phyloP scores from a whole-genome alignment of 30 jellyfish, hydroid and myxozoan genomes.

The Turritopsis rubra region DNA sequence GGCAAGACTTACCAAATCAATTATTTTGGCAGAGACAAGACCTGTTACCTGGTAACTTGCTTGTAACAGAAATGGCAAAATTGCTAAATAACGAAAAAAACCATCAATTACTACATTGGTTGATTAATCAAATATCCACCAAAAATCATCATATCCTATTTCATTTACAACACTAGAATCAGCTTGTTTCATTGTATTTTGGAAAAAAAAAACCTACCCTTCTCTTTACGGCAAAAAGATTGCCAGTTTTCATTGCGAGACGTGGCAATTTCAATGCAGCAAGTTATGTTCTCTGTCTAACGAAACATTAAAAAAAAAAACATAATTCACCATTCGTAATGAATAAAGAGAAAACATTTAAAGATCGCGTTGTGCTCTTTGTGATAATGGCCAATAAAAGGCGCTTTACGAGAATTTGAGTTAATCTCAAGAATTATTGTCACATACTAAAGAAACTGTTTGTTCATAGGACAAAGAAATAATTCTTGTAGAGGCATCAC shows the following conservation, averaged over 20 bases:
- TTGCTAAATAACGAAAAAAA: conserved; percentile 35
- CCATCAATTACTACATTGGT: not conserved
- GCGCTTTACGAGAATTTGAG: not conserved
- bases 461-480: conserved; percentile 51
- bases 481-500: conserved; percentile 28
- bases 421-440: not conserved
- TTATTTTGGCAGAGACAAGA: conserved; percentile 61
- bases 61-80: conserved; percentile 75
- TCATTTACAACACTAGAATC: too few species aligned
- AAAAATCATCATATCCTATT: not conserved
- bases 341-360: too few species aligned
- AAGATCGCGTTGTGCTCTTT: too few species aligned
- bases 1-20: conserved; percentile 69
- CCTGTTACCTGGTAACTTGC: conserved; percentile 78
- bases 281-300: conserved; percentile 72
- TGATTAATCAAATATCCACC: not conserved
- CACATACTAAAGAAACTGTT: conserved; percentile 49
- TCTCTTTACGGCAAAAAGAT: conserved; percentile 69
- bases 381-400: not conserved
- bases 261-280: conserved; percentile 83
- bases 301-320: not conserved
- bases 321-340: not conserved
- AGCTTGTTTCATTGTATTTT: not conserved
- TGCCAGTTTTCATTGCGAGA: conserved; percentile 85
- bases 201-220: conserved; percentile 29